These are phyloP conservation scores for Baryphthengus martii DNA, from an alignment of 2,113 vertebrate species.

Conservation along the genomic window DNA sequence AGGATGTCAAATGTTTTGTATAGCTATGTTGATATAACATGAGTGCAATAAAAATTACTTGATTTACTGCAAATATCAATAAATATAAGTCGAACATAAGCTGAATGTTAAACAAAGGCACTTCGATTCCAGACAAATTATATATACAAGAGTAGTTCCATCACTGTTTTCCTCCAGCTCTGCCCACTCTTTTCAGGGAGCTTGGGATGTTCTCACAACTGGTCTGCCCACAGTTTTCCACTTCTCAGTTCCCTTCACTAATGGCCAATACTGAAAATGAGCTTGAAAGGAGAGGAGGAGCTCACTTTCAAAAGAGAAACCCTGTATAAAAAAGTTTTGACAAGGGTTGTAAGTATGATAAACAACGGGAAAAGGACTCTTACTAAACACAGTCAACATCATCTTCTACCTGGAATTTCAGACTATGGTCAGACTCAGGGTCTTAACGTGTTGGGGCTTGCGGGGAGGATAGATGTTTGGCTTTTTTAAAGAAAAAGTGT, in stretches of 20 bases:
- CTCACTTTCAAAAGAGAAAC: not conserved
- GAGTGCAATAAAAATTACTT: not conserved
- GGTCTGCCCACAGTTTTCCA: not conserved
- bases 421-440: not conserved
- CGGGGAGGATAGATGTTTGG: rapidly evolving
- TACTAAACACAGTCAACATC: not conserved
- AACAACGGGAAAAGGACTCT: not conserved
- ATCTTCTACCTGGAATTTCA: not conserved
- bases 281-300: not conserved
- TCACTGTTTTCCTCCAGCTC: not conserved
- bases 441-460: not conserved
- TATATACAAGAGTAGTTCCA: not conserved
- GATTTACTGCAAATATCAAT: slow-evolving; percentile 26
- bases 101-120: not conserved
- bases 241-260: not conserved
- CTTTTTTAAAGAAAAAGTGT: not conserved
- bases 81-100: slow-evolving; percentile 22
- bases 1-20: slow-evolving; percentile 3
- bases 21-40: slow-evolving; percentile 1
- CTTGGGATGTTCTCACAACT: not conserved
- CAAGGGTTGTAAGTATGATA: not conserved
- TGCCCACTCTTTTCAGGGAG: not conserved
- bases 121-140: not conserved
- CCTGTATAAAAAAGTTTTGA: not conserved
- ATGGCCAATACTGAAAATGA: not conserved